phyloP scores from a whole-genome alignment of 1,140 invertebrate genomes.

The Bombyx mori region ASM3026992v2 NC_085110.1:10784001-10784500 shows the following conservation, averaged over 20 bases:
- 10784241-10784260: slow-evolving; percentile 13
- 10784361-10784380: slow-evolving; percentile 12
- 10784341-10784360: slow-evolving; percentile 3
- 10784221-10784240: slow-evolving; percentile 34
- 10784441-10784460: neutral
- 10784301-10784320: slow-evolving; percentile 11
- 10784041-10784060: slow-evolving; percentile 7
- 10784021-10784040: slow-evolving; percentile 12
- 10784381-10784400: slow-evolving; percentile 6
- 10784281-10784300: slow-evolving; percentile 16
- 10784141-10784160: slow-evolving; percentile 51
- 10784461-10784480: too few relatives aligned
- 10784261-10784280: slow-evolving; percentile 11
- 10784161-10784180: slow-evolving; percentile 30
- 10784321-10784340: slow-evolving; percentile 7
- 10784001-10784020: slow-evolving; percentile 31
- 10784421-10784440: slow-evolving; percentile 8
- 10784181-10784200: slow-evolving; percentile 37
- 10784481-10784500: too few relatives aligned
- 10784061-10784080: slow-evolving; percentile 20
- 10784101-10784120: slow-evolving; percentile 40
- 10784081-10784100: slow-evolving; percentile 38
- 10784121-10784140: slow-evolving; percentile 61
- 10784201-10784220: slow-evolving; percentile 30
- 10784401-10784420: slow-evolving; percentile 8